Evolutionary conservation across 2,888 invertebrate genomes (phyloP).

Genomic region (Rhaphigaster nebulosa): DNA sequence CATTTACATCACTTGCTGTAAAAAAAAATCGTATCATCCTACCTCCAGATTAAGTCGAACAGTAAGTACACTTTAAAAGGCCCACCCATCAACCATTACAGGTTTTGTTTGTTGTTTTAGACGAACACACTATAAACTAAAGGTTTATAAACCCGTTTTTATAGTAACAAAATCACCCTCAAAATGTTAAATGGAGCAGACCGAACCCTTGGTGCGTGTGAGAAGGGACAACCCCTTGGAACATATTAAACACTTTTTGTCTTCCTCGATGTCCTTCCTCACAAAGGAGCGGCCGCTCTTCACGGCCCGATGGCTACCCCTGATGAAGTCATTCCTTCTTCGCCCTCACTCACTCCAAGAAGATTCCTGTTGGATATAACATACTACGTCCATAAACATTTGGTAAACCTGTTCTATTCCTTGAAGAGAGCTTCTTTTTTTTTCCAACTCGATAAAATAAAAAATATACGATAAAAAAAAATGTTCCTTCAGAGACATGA

Average conservation of each 20-base stretch:
- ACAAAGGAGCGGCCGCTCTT: constrained; percentile 43
- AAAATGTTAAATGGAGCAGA: neutral
- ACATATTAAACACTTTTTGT: constrained; percentile 42
- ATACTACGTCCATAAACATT: neutral
- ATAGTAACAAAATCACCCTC: neutral
- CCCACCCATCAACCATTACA: no score
- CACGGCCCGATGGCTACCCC: constrained; percentile 30
- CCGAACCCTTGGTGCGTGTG: constrained; percentile 22
- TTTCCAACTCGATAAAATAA: neutral
- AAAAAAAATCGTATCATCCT: no score
- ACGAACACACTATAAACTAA: neutral
- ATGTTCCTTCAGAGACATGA: neutral
- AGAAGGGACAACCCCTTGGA: constrained; percentile 20
- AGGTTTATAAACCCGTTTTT: neutral
- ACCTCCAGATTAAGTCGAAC: no score
- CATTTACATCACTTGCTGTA: no score
- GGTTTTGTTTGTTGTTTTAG: neutral
- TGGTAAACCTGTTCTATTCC: neutral
- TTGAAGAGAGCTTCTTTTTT: neutral
- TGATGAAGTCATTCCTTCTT: constrained; percentile 18
- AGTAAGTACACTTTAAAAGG: no score
- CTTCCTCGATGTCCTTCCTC: constrained; percentile 26
- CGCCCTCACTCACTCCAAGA: neutral
- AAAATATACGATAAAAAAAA: neutral
- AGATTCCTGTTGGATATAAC: neutral